Evolutionary conservation across 2,888 invertebrate species (phyloP).

Genomic region (Endotricha flammealis): DNA sequence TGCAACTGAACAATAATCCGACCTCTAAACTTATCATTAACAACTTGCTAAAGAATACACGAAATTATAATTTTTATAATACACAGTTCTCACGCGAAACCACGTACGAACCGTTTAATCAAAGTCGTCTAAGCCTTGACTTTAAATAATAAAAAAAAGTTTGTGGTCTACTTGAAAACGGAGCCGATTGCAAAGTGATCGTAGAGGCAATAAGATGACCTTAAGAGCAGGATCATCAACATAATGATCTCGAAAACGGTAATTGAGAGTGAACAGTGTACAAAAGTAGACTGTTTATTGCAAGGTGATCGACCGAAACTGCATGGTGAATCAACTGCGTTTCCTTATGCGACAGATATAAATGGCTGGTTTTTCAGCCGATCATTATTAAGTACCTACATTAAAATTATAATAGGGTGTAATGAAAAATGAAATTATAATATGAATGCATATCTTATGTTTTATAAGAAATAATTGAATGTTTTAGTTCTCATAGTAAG

Average conservation of each 20-base stretch:
- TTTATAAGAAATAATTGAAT: too few relatives aligned
- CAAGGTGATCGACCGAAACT: constrained; percentile 45
- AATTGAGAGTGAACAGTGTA: constrained; percentile 29
- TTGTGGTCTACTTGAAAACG: constrained; percentile 8
- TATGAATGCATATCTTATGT: too few relatives aligned
- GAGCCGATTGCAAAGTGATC: constrained; percentile 10
- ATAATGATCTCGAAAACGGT: constrained; percentile 29
- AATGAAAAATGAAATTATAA: too few relatives aligned
- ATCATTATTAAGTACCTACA: constrained; percentile 3
- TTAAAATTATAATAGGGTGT: too few relatives aligned
- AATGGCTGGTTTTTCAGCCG: constrained; percentile 16
- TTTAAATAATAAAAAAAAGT: constrained; percentile 25
- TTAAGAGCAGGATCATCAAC: constrained; percentile 41
- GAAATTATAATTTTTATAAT: constrained; percentile 52
- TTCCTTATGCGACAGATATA: constrained; percentile 41
- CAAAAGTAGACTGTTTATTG: constrained; percentile 42
- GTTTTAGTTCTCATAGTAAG: constrained; percentile 64
- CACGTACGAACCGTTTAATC: constrained; percentile 35
- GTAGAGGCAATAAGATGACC: constrained; percentile 24
- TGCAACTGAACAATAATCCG: constrained; percentile 49
- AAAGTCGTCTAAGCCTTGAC: constrained; percentile 40
- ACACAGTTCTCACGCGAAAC: constrained; percentile 59
- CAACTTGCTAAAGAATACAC: constrained; percentile 44
- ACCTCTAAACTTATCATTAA: constrained; percentile 62
- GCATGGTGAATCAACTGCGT: constrained; percentile 15